A percentile compares a stretch with the other conserved stretches of the same genome.
Evolutionary conservation across 1,140 invertebrate genomes (phyloP).

Genomic region (Sminthurides bifidus): DNA sequence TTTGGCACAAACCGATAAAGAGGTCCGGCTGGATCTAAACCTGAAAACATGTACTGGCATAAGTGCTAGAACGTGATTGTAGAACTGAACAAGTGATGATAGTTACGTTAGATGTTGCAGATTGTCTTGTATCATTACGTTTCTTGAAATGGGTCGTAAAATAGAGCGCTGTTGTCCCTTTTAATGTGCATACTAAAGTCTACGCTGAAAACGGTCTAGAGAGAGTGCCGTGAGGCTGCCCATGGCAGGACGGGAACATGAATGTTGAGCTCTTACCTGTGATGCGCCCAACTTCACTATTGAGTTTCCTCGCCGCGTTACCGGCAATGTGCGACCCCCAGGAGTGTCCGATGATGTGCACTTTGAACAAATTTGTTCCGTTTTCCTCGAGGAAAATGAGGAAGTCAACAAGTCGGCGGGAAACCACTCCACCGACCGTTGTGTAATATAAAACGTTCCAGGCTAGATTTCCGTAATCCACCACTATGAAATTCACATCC

Average conservation of each 20-base stretch:
- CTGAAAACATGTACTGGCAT: slow-evolving; percentile 6
- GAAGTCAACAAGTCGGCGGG: slow-evolving; percentile 10
- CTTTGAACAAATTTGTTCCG: slow-evolving; percentile 12
- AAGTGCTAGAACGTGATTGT: too few species aligned
- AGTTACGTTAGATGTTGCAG: too few species aligned
- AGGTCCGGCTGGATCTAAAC: slow-evolving; percentile 13
- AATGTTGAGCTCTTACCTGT: slow-evolving; percentile 12
- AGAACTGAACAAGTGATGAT: too few species aligned
- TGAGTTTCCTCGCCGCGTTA: background rate
- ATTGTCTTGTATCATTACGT: too few species aligned
- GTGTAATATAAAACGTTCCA: slow-evolving; percentile 10
- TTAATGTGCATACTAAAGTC: too few species aligned
- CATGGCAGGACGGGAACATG: background rate
- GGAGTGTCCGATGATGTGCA: slow-evolving; percentile 23
- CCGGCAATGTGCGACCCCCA: slow-evolving; percentile 17
- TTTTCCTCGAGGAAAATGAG: slow-evolving; percentile 22
- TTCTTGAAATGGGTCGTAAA: too few species aligned
- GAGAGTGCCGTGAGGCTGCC: too few species aligned
- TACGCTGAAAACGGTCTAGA: too few species aligned
- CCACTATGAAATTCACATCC: slow-evolving; percentile 30
- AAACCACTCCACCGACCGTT: slow-evolving; percentile 11
- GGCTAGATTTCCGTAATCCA: slow-evolving; percentile 29
- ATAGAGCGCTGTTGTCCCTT: too few species aligned
- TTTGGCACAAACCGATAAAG: slow-evolving; percentile 8
- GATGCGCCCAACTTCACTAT: slow-evolving; percentile 11